A percentile compares a stretch with the other conserved stretches of the same genome.
phyloP scores from a whole-genome alignment of 1,140 invertebrate species.

The Caerostris darwini region DNA sequence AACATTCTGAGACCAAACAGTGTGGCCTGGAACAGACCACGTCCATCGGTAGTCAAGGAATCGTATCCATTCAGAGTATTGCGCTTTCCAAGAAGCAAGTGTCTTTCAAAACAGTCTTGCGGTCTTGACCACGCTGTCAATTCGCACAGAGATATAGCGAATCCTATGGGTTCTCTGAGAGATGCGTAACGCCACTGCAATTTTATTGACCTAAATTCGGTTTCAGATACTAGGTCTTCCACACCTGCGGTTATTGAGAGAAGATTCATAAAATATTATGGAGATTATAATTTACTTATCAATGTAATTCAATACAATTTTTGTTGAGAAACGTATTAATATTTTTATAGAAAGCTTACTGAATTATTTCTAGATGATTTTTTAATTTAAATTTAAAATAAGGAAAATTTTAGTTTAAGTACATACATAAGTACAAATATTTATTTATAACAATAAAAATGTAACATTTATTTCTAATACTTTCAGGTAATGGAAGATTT shows the following conservation, averaged over 20 bases:
- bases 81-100: conserved; percentile 45
- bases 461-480: not conserved
- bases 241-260: too few relatives aligned
- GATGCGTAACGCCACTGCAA: conserved; percentile 76
- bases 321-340: too few relatives aligned
- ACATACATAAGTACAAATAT: not conserved
- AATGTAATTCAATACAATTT: too few relatives aligned
- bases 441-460: not conserved
- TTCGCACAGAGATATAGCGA: conserved; percentile 78
- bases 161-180: conserved; percentile 65
- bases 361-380: too few relatives aligned
- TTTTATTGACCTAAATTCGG: conserved; percentile 78
- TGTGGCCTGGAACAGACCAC: conserved; percentile 69
- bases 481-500: not conserved
- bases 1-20: conserved; percentile 84
- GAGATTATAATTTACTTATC: too few relatives aligned
- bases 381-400: too few relatives aligned
- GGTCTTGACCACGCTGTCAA: conserved; percentile 69
- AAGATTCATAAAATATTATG: not conserved
- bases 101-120: conserved; percentile 70
- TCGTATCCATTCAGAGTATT: conserved; percentile 56
- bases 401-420: too few relatives aligned
- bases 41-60: not conserved
- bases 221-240: conserved; percentile 70
- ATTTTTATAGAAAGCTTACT: too few relatives aligned